Evolutionary conservation across 2,888 invertebrate species (phyloP).

Genomic region (Metallyticus violacea): DNA sequence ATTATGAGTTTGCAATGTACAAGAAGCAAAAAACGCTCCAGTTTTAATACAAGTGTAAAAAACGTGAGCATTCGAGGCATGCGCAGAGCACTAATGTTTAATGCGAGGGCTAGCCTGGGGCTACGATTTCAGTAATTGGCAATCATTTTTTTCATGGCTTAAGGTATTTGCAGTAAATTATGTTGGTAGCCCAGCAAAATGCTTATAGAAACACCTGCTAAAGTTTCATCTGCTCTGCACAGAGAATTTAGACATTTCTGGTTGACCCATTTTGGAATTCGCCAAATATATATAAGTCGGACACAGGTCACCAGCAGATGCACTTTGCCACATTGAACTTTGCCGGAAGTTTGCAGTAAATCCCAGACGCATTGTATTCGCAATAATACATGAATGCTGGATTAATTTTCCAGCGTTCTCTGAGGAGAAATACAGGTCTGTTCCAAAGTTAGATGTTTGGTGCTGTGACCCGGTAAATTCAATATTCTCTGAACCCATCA

Average conservation of each 20-base stretch:
- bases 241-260: not conserved
- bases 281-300: not conserved
- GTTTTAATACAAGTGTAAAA: too few species aligned
- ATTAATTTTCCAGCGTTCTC: not conserved
- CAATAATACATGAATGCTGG: not conserved
- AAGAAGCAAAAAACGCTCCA: too few species aligned
- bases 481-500: not conserved
- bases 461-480: not conserved
- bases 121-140: too few species aligned
- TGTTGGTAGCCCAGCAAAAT: too few species aligned
- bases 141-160: too few species aligned
- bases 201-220: too few species aligned
- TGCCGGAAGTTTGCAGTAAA: not conserved
- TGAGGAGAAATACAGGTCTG: not conserved
- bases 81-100: too few species aligned
- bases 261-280: not conserved
- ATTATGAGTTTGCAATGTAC: too few species aligned
- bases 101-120: too few species aligned
- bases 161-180: too few species aligned
- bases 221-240: too few species aligned
- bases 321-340: not conserved
- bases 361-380: not conserved
- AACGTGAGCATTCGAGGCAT: too few species aligned
- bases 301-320: not conserved
- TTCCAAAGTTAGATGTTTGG: not conserved